Evolutionary conservation across 2,797 vertebrate species (phyloP).

Genomic region (Meda fulgida): DNA sequence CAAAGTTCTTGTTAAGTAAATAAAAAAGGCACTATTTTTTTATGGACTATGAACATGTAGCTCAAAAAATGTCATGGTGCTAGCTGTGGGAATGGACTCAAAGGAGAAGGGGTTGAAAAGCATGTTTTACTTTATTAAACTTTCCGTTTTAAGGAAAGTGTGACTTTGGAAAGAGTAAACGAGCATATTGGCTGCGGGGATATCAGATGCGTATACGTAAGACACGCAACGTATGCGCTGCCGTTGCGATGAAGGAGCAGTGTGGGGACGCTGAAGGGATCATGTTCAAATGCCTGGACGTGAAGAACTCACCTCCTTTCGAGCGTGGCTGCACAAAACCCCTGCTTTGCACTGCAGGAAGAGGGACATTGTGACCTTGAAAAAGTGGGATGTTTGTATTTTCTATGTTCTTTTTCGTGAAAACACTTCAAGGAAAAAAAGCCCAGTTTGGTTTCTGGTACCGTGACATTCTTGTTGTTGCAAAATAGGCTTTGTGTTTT

Average conservation of each 20-base stretch:
- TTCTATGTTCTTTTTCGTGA: constrained; percentile 74
- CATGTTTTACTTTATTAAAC: constrained; percentile 87
- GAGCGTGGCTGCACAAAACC: constrained; percentile 72
- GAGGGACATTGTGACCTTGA: constrained; percentile 74
- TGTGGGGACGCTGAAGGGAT: constrained; percentile 72
- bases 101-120: constrained; percentile 86
- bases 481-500: constrained; percentile 76
- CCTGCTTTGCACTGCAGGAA: constrained; percentile 74
- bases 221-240: constrained; percentile 52
- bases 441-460: constrained; percentile 81
- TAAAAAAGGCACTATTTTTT: constrained; percentile 97
- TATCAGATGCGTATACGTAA: constrained; percentile 68
- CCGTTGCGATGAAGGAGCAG: constrained; percentile 67
- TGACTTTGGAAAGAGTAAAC: constrained; percentile 77
- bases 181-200: constrained; percentile 78
- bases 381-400: constrained; percentile 73
- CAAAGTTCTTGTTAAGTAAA: constrained; percentile 88
- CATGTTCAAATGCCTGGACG: constrained; percentile 71
- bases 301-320: constrained; percentile 70
- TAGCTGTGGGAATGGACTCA: constrained; percentile 89
- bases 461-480: constrained; percentile 84
- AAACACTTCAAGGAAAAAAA: constrained; percentile 76
- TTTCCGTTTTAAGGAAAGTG: constrained; percentile 98
- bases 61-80: constrained; percentile 95
- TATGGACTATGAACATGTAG: constrained; percentile 93